A percentile compares a stretch with the other conserved stretches of the same genome.
phyloP scores from a whole-genome alignment of 1,140 invertebrate species.

The Ephestia elutella region DNA sequence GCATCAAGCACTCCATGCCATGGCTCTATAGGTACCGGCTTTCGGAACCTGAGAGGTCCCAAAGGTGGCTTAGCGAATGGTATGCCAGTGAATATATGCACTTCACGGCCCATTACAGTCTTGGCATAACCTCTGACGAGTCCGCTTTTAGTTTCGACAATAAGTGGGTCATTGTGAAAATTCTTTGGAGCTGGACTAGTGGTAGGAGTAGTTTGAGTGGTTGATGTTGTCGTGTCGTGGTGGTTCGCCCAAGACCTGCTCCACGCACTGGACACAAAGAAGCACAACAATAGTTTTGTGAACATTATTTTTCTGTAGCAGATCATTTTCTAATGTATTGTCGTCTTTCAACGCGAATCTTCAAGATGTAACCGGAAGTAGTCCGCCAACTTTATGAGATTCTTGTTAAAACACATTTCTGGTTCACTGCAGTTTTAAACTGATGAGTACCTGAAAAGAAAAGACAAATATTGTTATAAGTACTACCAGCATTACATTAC shows the following conservation, averaged over 20 bases:
- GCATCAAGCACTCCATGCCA: conserved; percentile 91
- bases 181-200: conserved; percentile 72
- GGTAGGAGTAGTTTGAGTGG: conserved; percentile 71
- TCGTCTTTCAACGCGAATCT: conserved; percentile 37
- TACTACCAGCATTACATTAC: no score
- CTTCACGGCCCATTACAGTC: conserved; percentile 84
- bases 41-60: conserved; percentile 89
- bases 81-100: conserved; percentile 94
- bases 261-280: conserved; percentile 41
- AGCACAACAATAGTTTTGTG: conserved; percentile 56
- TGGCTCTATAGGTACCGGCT: conserved; percentile 87
- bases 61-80: conserved; percentile 95
- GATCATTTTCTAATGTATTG: conserved; percentile 43
- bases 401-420: conserved; percentile 66
- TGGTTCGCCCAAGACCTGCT: conserved; percentile 71
- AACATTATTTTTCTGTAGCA: conserved; percentile 54
- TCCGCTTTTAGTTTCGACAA: conserved; percentile 87
- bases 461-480: conserved; percentile 14
- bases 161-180: conserved; percentile 80
- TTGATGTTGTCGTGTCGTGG: conserved; percentile 70
- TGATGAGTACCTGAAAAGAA: conserved; percentile 51
- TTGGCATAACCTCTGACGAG: conserved; percentile 84
- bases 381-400: conserved; percentile 56
- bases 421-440: conserved; percentile 22
- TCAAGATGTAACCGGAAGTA: conserved; percentile 53